A percentile compares a stretch with the other conserved stretches of the same genome.
Conservation (phyloP, 2,888 invertebrate genomes). For the Drosophila atripex region DNA sequence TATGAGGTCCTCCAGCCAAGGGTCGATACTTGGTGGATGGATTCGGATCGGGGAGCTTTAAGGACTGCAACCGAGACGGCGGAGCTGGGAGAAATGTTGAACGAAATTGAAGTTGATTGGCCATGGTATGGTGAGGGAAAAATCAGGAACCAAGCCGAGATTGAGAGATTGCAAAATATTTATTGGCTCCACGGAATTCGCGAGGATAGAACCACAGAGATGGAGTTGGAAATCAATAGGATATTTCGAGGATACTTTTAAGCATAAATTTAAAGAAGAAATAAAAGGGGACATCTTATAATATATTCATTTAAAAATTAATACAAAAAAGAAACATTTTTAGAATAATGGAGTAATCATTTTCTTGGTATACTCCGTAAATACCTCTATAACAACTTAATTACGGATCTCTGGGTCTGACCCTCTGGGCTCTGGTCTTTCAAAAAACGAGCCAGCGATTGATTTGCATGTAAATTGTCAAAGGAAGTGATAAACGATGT, state of each 20-base stretch:
- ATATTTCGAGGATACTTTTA: too few species aligned
- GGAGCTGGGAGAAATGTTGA: constrained; percentile 23
- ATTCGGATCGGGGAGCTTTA: constrained; percentile 18
- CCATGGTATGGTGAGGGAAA: constrained; percentile 27
- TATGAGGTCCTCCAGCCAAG: constrained; percentile 50
- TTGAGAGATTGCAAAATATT: constrained; percentile 36
- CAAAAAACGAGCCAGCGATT: constrained; percentile 21
- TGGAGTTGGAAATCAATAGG: background rate
- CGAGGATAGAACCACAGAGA: background rate
- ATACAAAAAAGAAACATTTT: background rate
- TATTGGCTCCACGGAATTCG: constrained; percentile 6
- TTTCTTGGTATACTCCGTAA: background rate
- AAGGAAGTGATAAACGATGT: constrained; percentile 76
- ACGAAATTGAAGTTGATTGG: constrained; percentile 42
- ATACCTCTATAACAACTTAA: constrained; percentile 24
- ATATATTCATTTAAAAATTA: too few species aligned
- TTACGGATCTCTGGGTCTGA: constrained; percentile 13
- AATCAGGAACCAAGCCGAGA: constrained; percentile 19
- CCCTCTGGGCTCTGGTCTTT: constrained; percentile 5
- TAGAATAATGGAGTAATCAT: background rate
- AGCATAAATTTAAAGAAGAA: background rate
- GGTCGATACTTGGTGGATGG: constrained; percentile 34
- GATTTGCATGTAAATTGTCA: constrained; percentile 79
- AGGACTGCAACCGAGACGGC: constrained; percentile 5
- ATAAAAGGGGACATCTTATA: too few species aligned